phyloP scores from a whole-genome alignment of 2,888 invertebrate genomes.

The Schrankia costaestrigalis region DNA sequence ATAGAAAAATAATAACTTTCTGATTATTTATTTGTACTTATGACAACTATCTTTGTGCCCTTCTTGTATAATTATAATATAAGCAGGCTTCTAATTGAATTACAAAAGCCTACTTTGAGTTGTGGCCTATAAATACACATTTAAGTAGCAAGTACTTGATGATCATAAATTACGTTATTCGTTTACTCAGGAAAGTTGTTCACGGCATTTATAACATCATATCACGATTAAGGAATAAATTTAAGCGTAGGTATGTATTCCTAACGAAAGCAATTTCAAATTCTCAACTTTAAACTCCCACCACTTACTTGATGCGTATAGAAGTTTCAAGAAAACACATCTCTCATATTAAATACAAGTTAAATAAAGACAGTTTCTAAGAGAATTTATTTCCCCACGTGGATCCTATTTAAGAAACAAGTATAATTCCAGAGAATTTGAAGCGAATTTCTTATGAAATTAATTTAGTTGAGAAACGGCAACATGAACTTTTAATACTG shows the following conservation, averaged over 20 bases:
- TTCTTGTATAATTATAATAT: no score
- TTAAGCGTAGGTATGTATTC: conserved; percentile 37
- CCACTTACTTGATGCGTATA: conserved; percentile 44
- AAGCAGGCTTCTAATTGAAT: no score
- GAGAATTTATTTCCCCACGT: conserved; percentile 63
- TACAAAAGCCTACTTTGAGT: no score
- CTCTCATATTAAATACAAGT: conserved; percentile 73
- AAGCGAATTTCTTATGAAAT: conserved; percentile 54
- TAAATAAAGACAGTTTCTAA: conserved; percentile 65
- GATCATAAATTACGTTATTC: no score
- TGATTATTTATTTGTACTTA: no score
- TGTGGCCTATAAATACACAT: no score
- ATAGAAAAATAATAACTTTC: no score
- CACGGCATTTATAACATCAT: no score
- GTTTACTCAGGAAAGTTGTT: no score
- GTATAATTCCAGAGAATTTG: conserved; percentile 62
- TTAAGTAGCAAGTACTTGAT: no score
- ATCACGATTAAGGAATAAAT: conserved; percentile 41
- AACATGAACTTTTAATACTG: conserved; percentile 44
- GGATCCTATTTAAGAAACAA: conserved; percentile 63
- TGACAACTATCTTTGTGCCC: no score
- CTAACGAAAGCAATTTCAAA: conserved; percentile 57
- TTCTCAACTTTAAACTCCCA: conserved; percentile 57
- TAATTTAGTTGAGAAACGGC: conserved; percentile 60
- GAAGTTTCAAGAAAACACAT: conserved; percentile 65